Evolutionary conservation across 2,797 vertebrate species (phyloP).

Genomic region (Lemur catta): DNA sequence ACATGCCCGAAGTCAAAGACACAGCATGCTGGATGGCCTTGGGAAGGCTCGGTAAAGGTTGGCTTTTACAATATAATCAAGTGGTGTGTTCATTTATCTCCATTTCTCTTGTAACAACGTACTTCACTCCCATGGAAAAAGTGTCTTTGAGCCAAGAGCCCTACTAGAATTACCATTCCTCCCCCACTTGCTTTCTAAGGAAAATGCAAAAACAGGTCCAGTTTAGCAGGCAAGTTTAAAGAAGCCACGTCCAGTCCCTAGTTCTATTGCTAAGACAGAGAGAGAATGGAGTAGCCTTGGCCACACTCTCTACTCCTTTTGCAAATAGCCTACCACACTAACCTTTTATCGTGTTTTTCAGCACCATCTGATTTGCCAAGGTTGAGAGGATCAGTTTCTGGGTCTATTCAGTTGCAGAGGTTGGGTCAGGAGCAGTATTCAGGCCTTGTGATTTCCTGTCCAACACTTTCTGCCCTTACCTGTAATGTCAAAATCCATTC

Average conservation of each 20-base stretch:
- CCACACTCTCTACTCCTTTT: neutral
- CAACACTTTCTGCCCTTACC: neutral
- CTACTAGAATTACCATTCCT: neutral
- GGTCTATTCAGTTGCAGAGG: neutral
- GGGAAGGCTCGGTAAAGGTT: neutral
- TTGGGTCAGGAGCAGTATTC: neutral
- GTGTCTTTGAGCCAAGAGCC: neutral
- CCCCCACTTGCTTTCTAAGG: neutral
- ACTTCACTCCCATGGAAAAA: neutral
- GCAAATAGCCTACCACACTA: neutral
- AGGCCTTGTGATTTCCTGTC: neutral
- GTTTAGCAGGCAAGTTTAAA: neutral
- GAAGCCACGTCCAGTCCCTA: neutral
- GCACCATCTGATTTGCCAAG: neutral
- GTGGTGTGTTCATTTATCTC: neutral
- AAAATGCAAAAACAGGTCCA: neutral
- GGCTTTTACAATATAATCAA: neutral
- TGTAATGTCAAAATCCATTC: neutral
- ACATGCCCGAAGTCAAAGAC: neutral
- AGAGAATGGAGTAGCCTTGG: neutral
- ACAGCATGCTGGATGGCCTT: neutral
- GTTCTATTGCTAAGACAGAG: neutral
- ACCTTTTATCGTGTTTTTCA: neutral
- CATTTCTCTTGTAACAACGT: neutral
- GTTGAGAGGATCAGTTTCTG: neutral